These are phyloP conservation scores for Zelleria hepariella DNA, from an alignment of 2,888 invertebrate genomes.

Conservation along the genomic window DNA sequence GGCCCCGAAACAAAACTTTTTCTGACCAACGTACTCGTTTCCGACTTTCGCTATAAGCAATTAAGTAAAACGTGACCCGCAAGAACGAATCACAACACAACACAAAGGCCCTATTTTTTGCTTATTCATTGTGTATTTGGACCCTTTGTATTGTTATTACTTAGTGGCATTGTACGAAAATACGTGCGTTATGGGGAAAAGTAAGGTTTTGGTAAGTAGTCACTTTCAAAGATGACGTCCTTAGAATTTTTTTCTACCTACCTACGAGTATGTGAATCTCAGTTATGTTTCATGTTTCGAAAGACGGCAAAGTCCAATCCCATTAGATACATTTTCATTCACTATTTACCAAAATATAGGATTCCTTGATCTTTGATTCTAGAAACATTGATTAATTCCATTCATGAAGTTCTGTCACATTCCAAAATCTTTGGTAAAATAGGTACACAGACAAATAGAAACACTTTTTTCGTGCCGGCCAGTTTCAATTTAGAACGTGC, in stretches of 20 bases:
- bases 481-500: not conserved
- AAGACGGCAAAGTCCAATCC: too few relatives aligned
- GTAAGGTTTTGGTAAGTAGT: too few relatives aligned
- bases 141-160: not conserved
- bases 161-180: not conserved
- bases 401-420: not conserved
- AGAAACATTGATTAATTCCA: not conserved
- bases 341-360: too few relatives aligned
- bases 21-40: not conserved
- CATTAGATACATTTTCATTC: too few relatives aligned
- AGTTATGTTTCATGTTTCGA: too few relatives aligned
- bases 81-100: not conserved
- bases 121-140: not conserved
- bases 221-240: too few relatives aligned
- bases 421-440: not conserved
- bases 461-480: not conserved
- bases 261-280: too few relatives aligned
- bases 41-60: not conserved
- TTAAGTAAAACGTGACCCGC: constrained; percentile 1
- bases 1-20: not conserved
- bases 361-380: too few relatives aligned
- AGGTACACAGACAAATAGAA: not conserved
- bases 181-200: too few relatives aligned
- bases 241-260: too few relatives aligned
- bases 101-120: not conserved